phyloP scores from a whole-genome alignment of 2,113 vertebrate genomes.

The Oncorhynchus masou region DNA sequence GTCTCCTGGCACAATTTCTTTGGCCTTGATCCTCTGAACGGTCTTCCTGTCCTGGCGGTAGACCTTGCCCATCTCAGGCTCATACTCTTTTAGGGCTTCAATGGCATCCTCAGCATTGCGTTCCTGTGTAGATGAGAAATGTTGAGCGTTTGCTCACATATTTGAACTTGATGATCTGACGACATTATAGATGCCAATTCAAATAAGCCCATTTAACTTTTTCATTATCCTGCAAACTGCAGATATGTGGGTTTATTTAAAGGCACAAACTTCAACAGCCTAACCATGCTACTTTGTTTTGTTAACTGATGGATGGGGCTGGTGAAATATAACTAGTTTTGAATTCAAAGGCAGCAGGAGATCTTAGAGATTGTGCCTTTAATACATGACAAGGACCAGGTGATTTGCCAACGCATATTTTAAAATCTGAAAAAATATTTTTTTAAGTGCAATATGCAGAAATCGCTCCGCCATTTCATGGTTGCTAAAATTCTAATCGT shows the following conservation, averaged over 20 bases:
- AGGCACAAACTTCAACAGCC: background rate
- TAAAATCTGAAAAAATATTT: background rate
- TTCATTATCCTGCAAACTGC: background rate
- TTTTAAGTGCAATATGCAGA: constrained; percentile 10
- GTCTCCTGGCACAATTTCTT: constrained; percentile 94
- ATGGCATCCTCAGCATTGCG: constrained; percentile 98
- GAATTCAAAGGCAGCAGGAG: background rate
- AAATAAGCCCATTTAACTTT: background rate
- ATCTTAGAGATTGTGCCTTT: background rate
- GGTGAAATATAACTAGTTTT: background rate
- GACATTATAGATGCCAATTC: constrained; percentile 4
- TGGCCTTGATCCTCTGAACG: constrained; percentile 96
- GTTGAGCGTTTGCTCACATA: background rate
- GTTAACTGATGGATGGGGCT: no score
- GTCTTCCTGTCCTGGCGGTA: constrained; percentile 96
- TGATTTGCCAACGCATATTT: background rate
- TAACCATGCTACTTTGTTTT: background rate
- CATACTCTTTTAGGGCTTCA: constrained; percentile 98
- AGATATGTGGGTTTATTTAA: background rate
- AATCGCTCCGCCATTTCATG: constrained; percentile 30
- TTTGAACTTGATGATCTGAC: background rate
- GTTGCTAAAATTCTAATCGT: constrained; percentile 9
- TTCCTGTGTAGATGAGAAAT: constrained; percentile 73
- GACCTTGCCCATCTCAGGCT: constrained; percentile 98
- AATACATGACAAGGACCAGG: no score